A percentile compares a stretch with the other conserved stretches of the same genome.
Conservation (phyloP, 2,113 vertebrate genomes). For the Dipodomys ordii region DNA sequence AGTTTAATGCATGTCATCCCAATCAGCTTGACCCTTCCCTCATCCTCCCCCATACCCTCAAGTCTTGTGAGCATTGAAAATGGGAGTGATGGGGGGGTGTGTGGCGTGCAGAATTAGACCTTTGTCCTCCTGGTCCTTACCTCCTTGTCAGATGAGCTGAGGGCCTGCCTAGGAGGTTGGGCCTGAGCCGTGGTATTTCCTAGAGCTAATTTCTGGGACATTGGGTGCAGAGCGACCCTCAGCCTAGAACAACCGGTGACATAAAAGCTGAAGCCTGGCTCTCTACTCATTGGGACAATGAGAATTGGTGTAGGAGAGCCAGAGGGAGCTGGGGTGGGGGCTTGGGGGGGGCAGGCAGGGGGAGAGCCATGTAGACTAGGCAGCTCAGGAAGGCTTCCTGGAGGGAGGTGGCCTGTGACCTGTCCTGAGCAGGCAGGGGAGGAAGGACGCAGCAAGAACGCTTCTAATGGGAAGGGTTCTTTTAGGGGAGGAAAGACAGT, state of each 20-base stretch:
- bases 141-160: neutral
- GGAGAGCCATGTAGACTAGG: neutral
- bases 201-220: neutral
- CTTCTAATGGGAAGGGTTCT: neutral
- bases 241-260: neutral
- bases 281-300: neutral
- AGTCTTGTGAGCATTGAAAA: neutral
- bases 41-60: no score
- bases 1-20: no score
- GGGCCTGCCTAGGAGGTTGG: neutral
- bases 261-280: neutral
- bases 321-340: no score
- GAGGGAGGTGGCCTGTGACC: neutral
- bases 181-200: neutral
- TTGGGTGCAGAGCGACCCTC: neutral
- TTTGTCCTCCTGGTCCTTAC: no score
- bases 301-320: neutral
- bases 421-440: neutral
- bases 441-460: neutral
- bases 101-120: no score
- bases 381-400: conserved; percentile 17
- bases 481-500: neutral
- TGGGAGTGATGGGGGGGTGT: no score
- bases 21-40: no score
- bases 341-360: neutral